Conservation (phyloP, 2,797 vertebrate genomes). For the Choloepus didactylus region DNA sequence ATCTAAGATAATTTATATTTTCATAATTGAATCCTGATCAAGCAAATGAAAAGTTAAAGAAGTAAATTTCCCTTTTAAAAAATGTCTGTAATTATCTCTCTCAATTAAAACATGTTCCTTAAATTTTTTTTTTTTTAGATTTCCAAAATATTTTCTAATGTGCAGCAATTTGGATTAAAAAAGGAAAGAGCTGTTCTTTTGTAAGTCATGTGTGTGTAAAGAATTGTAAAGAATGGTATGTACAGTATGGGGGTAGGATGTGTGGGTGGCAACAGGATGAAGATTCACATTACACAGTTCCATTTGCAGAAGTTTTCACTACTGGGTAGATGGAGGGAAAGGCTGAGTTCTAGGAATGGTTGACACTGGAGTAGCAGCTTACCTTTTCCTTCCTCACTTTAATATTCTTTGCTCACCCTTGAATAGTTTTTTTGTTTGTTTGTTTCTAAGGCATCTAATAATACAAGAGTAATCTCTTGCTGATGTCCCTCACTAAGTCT, state of each 20-base stretch:
- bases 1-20: neutral
- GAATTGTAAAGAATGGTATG: neutral
- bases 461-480: neutral
- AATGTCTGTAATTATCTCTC: neutral
- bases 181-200: neutral
- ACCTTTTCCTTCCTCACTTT: neutral
- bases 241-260: neutral
- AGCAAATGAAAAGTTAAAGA: neutral
- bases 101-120: neutral
- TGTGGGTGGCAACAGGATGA: neutral
- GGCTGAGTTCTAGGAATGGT: neutral
- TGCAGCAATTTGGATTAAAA: neutral
- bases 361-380: neutral
- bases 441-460: neutral
- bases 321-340: neutral
- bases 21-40: neutral
- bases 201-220: neutral
- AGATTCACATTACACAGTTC: neutral
- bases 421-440: neutral
- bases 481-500: neutral
- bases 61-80: neutral
- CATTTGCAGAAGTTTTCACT: neutral
- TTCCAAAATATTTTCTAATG: conserved; percentile 16
- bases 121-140: neutral
- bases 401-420: neutral